A percentile compares a stretch with the other conserved stretches of the same genome.
These are phyloP conservation scores for Heterohyrax brucei DNA, from an alignment of 2,797 vertebrate species.

Conservation along the genomic window DNA sequence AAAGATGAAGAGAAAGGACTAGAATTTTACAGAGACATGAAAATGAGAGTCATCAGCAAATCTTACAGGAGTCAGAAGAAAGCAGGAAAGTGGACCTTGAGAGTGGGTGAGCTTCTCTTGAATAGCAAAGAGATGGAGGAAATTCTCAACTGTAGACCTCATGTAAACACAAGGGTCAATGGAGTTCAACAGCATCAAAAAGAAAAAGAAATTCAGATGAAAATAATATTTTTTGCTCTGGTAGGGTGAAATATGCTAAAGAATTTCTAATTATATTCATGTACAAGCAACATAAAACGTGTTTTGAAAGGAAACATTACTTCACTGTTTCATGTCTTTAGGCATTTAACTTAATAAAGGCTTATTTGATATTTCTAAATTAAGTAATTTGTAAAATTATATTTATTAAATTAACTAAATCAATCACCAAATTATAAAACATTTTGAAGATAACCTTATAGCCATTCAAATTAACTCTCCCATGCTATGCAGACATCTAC, in stretches of 20 bases:
- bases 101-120: neutral
- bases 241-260: neutral
- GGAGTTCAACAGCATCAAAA: neutral
- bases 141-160: neutral
- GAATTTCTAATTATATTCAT: neutral
- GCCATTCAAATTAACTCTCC: slow-evolving; percentile 18
- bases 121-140: neutral
- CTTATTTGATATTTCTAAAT: neutral
- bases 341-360: slow-evolving; percentile 4
- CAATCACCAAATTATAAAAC: neutral
- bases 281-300: neutral
- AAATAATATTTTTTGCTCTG: neutral
- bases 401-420: neutral
- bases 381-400: neutral
- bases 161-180: neutral
- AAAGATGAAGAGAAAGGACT: neutral
- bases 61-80: no score
- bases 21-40: neutral
- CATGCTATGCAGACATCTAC: neutral
- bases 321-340: neutral
- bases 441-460: neutral
- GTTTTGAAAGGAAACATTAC: slow-evolving; percentile 21
- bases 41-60: neutral
- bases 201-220: neutral
- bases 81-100: neutral